Conservation (phyloP, 2,888 invertebrate genomes). For the Drosophila macrospina region DNA sequence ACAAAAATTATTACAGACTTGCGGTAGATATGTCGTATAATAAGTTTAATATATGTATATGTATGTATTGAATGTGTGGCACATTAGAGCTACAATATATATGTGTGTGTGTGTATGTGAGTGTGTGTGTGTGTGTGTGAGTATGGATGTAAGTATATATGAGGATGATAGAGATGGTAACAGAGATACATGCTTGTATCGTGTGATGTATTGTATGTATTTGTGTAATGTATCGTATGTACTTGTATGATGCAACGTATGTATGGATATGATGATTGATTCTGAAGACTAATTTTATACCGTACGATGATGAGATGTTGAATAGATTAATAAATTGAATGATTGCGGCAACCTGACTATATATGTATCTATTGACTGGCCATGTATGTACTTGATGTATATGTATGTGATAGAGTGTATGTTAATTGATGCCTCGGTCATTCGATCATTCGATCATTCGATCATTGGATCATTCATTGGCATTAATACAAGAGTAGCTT, state of each 20-base stretch:
- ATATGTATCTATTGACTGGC: not conserved
- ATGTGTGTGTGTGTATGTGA: not conserved
- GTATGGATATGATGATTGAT: no score
- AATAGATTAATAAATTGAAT: not conserved
- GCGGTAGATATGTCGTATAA: not conserved
- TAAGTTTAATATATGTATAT: not conserved
- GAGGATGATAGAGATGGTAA: no score
- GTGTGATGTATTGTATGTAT: no score
- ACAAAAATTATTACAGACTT: slow-evolving; percentile 17
- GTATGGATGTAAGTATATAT: slow-evolving; percentile 13
- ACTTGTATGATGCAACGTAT: no score
- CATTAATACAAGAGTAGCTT: slow-evolving; percentile 10
- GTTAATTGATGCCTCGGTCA: slow-evolving; percentile 11
- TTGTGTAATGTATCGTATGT: not conserved
- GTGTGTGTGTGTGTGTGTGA: not conserved
- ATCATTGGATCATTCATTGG: not conserved
- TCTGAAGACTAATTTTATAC: slow-evolving; percentile 3
- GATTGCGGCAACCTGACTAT: slow-evolving; percentile 1
- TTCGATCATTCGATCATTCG: not conserved
- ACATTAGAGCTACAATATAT: not conserved
- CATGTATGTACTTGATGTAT: no score
- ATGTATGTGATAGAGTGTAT: not conserved
- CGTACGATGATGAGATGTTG: slow-evolving; percentile 1
- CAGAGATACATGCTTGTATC: no score
- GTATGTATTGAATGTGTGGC: no score